phyloP scores from a whole-genome alignment of 2,113 vertebrate species.

The Cnemophilus loriae region DNA sequence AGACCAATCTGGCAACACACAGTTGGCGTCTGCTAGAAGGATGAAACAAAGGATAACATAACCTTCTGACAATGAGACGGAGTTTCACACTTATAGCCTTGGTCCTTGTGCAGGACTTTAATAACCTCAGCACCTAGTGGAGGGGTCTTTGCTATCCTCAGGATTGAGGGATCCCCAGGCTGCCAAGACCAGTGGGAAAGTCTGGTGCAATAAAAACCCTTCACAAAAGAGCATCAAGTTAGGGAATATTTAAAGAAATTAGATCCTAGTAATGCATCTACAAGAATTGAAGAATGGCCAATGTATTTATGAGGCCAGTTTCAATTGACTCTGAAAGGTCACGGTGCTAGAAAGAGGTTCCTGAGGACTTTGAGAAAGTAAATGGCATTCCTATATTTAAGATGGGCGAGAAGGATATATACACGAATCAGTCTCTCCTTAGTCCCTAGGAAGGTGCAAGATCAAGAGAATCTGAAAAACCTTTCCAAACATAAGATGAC shows the following conservation, averaged over 20 bases:
- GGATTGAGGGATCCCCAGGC: not conserved
- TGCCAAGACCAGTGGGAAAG: not conserved
- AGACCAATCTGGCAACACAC: not conserved
- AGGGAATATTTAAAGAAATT: not conserved
- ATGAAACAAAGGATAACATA: not conserved
- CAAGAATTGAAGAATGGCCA: not conserved
- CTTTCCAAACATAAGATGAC: not conserved
- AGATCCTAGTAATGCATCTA: not conserved
- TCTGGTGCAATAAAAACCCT: not conserved
- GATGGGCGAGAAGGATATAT: not conserved
- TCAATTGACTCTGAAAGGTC: not conserved
- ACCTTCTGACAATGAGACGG: not conserved
- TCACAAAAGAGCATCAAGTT: not conserved
- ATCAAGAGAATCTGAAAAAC: not conserved
- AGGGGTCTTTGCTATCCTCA: not conserved
- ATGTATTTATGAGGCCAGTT: not conserved
- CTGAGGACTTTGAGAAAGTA: not conserved
- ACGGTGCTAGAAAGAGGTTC: not conserved
- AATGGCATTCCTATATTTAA: not conserved
- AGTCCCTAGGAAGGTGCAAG: not conserved
- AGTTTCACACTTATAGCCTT: not conserved
- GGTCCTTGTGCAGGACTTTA: not conserved
- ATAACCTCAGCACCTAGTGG: not conserved
- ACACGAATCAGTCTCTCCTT: not conserved
- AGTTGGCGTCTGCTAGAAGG: not conserved